phyloP scores from a whole-genome alignment of 2,797 vertebrate species.

The Neopelma chrysocephalum region DNA sequence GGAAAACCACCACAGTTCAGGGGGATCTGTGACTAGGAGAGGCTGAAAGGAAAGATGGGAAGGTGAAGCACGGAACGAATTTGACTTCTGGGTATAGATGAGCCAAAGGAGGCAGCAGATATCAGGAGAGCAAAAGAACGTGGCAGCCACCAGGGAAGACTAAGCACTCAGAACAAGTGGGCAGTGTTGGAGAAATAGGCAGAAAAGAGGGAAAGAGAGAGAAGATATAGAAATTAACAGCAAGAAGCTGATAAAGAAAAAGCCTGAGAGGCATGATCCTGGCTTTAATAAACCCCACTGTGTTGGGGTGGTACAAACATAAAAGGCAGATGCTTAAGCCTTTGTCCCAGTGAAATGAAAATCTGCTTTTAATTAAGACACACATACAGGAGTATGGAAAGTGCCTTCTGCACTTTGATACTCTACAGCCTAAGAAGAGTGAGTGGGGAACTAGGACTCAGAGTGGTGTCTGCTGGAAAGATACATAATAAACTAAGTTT shows the following conservation, averaged over 20 bases:
- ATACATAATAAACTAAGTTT: background rate
- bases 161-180: background rate
- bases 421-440: background rate
- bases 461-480: background rate
- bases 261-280: background rate
- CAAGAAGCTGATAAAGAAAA: background rate
- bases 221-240: background rate
- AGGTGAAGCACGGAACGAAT: background rate
- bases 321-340: background rate
- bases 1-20: background rate
- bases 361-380: background rate
- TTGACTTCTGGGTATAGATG: background rate
- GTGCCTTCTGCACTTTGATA: background rate
- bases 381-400: background rate
- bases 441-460: background rate
- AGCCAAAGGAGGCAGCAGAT: fast-evolving
- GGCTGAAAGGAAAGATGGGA: background rate
- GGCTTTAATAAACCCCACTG: fast-evolving
- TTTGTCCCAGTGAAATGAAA: background rate
- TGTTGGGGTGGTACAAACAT: background rate
- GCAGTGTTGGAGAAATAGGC: background rate
- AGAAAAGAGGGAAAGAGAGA: background rate
- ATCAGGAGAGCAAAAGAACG: background rate
- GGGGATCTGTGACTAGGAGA: background rate
- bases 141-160: background rate